Evolutionary conservation across 2,797 vertebrate species (phyloP), one percentile per base, ranked within the genome.

Genomic region (Odontamblyopus rebecca): DNA sequence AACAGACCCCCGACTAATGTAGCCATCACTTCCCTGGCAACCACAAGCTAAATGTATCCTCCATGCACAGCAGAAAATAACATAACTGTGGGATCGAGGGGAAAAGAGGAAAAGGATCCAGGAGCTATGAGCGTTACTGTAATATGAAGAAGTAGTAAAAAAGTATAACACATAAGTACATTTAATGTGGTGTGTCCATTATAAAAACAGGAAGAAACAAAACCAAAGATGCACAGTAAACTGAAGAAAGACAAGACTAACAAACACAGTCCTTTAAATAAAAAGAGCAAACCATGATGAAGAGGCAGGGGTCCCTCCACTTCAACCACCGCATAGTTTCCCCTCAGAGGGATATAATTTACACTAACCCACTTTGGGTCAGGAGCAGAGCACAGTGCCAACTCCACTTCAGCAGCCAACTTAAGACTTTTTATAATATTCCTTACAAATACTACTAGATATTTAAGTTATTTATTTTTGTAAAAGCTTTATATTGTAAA

Each of bases 1-100:
- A 83, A 76, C 81, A 82, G 82, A 81, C 70, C 73, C 38, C 70
- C 50, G 44, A 30, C 77, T 74, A 84, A 82, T 80, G 84, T 68
- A 89, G 85, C 83, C 85, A 86, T 87, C 78, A 85, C 84, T 89
- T 89, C 83, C 85, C 79, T 44, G 81, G 83, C 73, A 72, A 90
- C 93, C 93, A 73, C 90, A 92, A 76, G 85, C 90, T 92, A 93
- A 93, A 94, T 91, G 88, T 76, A 89, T 91, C 89, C 82, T 88
- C 82, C 83, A 84, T 81, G 80, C 85, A 44, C 76, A 78, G 90
- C 81, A 90, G 72, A 89, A 89, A 89, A 90, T 81, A 90, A 81
- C 79, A 86, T 83, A 86, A 76, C 77, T 88, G 83, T 85, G 86
- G 81, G 66, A 79, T 60, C 57, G 65, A 77, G 64, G 68, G 69